Conservation (phyloP, 2,797 vertebrate species). For the Eulemur coronatus region DNA sequence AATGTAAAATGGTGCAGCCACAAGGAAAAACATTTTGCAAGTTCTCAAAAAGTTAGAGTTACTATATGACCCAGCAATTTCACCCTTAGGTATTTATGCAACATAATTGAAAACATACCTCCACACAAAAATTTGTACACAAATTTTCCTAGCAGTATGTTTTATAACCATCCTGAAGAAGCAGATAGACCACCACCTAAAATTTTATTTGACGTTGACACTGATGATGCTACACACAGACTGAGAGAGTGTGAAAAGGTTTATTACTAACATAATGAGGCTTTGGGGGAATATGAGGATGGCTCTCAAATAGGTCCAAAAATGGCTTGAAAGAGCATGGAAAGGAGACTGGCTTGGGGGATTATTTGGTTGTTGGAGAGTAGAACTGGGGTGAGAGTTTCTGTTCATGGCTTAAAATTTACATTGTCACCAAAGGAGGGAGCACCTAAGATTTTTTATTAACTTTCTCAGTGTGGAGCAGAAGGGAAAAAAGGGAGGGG, state of each 20-base stretch:
- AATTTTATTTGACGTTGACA: neutral
- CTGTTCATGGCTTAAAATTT: neutral
- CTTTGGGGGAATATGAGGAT: neutral
- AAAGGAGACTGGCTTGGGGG: neutral
- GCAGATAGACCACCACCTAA: neutral
- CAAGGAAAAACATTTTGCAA: neutral
- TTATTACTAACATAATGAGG: neutral
- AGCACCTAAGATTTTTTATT: neutral
- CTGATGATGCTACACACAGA: neutral
- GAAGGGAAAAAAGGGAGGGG: neutral
- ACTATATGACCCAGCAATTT: neutral
- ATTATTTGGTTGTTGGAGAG: neutral
- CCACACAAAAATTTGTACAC: neutral
- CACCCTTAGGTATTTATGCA: neutral
- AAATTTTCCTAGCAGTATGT: neutral
- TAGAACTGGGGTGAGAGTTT: neutral
- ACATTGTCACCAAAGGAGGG: neutral
- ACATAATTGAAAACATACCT: neutral
- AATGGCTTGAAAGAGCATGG: neutral
- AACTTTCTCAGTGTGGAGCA: neutral
- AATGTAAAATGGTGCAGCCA: neutral
- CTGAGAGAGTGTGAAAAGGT: neutral
- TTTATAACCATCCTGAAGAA: neutral
- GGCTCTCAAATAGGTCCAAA: neutral
- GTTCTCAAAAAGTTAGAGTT: neutral